A percentile compares a stretch with the other conserved stretches of the same genome.
phyloP scores from a whole-genome alignment of 2,888 invertebrate species.

The Hipparchia sbordonii region DNA sequence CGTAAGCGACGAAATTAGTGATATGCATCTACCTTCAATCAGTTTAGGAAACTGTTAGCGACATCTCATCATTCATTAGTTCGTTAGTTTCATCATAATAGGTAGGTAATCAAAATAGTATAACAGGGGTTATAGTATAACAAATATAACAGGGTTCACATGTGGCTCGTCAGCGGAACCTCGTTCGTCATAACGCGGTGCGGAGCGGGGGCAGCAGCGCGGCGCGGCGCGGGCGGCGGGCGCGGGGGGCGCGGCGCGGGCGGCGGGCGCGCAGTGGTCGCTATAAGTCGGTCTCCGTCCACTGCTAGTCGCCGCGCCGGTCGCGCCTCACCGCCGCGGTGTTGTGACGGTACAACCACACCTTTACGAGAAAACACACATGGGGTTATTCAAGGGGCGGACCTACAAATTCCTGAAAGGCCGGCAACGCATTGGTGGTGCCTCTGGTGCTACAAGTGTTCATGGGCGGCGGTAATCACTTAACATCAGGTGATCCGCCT shows the following conservation, averaged over 20 bases:
- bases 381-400: too few species aligned
- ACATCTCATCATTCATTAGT: too few species aligned
- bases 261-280: conserved; percentile 54
- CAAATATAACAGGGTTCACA: conserved; percentile 9
- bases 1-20: too few species aligned
- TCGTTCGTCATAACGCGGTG: conserved; percentile 33
- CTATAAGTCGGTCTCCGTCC: conserved; percentile 80
- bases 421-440: too few species aligned
- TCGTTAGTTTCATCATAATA: too few species aligned
- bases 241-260: conserved; percentile 37
- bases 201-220: conserved; percentile 18
- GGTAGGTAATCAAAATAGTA: conserved; percentile 4
- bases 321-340: conserved; percentile 78
- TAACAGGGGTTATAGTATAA: conserved; percentile 19
- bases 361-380: conserved; percentile 54
- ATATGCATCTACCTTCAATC: too few species aligned
- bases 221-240: conserved; percentile 39
- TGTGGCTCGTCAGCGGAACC: background rate
- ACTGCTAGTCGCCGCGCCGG: conserved; percentile 86
- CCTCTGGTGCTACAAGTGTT: too few species aligned
- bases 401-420: too few species aligned
- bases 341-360: conserved; percentile 76
- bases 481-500: too few species aligned
- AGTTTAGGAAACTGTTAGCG: too few species aligned
- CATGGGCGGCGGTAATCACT: too few species aligned